Conservation (phyloP, 1,140 invertebrate species). For the Scaptodrosophila lebanonensis region DNA sequence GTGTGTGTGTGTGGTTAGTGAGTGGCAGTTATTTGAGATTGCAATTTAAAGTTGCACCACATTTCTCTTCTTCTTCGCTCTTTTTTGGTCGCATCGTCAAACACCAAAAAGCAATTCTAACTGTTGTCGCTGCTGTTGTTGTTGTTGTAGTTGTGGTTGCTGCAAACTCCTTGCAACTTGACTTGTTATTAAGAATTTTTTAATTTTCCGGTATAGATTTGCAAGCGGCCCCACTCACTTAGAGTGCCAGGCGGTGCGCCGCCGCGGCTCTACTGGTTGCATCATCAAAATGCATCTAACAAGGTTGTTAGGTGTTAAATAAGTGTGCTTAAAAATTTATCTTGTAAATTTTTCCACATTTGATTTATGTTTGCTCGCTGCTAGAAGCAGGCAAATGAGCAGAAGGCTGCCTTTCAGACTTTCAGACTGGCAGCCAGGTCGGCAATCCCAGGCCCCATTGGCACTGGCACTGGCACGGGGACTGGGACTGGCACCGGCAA, state of each 20-base stretch:
- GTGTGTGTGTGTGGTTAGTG: background rate
- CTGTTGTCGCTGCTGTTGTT: constrained; percentile 38
- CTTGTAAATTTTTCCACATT: constrained; percentile 73
- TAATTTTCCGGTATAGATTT: constrained; percentile 77
- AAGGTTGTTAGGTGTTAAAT: constrained; percentile 76
- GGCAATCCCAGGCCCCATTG: too few relatives aligned
- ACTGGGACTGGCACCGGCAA: background rate
- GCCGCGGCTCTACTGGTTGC: constrained; percentile 24
- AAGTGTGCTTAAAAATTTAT: constrained; percentile 76
- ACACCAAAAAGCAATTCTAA: constrained; percentile 71
- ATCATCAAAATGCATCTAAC: constrained; percentile 76
- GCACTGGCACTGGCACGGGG: too few relatives aligned
- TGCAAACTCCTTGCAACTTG: constrained; percentile 50
- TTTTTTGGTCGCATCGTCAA: constrained; percentile 38
- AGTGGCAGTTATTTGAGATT: constrained; percentile 36
- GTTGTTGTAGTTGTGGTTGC: too few relatives aligned
- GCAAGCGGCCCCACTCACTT: constrained; percentile 33
- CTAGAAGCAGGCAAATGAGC: constrained; percentile 35
- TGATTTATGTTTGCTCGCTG: constrained; percentile 64
- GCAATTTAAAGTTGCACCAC: constrained; percentile 48
- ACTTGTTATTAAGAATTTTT: constrained; percentile 76
- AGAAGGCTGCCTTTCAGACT: too few relatives aligned
- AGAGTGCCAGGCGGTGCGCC: background rate
- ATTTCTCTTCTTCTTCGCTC: constrained; percentile 19
- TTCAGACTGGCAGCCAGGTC: background rate